Conservation (phyloP, 2,113 vertebrate genomes). For the Sorex fumeus region DNA sequence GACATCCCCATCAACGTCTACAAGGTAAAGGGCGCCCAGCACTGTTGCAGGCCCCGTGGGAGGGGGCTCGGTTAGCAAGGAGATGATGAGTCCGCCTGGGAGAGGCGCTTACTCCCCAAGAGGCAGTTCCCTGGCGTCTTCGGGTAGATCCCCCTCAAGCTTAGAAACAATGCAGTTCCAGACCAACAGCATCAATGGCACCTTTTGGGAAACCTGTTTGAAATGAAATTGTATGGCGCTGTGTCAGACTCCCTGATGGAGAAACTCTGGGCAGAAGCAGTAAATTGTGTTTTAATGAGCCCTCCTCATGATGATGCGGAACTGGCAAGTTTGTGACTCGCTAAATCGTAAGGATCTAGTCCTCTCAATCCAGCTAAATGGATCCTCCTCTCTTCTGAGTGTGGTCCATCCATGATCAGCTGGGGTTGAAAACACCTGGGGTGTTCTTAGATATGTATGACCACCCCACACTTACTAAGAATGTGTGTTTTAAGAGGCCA, state of each 20-base stretch:
- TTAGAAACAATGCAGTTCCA: not conserved
- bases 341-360: not conserved
- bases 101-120: not conserved
- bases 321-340: slow-evolving; percentile 15
- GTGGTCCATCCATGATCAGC: not conserved
- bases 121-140: not conserved
- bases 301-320: not conserved
- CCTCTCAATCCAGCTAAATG: not conserved
- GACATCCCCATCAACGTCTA: slow-evolving; percentile 95
- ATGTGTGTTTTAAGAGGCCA: not conserved
- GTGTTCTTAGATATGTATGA: not conserved
- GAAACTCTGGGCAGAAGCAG: not conserved
- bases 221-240: not conserved
- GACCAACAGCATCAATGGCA: not conserved
- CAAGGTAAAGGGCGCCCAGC: slow-evolving; percentile 89
- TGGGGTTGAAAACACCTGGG: not conserved
- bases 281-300: not conserved
- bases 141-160: not conserved
- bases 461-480: not conserved
- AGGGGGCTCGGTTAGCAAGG: not conserved
- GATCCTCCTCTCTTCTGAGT: not conserved
- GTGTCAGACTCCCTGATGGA: not conserved
- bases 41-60: not conserved
- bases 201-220: not conserved
- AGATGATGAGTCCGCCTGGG: not conserved